Evolutionary conservation across 2,797 vertebrate genomes (phyloP), one percentile per base, ranked within the genome.

Genomic region (Margarornis squamiger): DNA sequence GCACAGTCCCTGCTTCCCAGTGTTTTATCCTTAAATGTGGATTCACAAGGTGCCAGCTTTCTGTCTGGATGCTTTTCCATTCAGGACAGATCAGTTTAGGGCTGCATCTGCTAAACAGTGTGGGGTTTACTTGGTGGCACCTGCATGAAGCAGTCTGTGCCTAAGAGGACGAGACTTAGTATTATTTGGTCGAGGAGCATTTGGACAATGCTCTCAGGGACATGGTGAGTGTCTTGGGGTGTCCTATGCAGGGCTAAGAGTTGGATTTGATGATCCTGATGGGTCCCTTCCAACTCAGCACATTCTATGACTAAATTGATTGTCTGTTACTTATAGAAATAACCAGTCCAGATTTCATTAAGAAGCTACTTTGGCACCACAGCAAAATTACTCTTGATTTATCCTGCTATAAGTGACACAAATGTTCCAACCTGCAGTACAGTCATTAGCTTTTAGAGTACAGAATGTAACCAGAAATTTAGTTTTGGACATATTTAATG

Each of bases 1-100:
- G 24, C 9, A 32, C 0, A 4, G 12, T 16, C 24, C 1, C 0
- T 24, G 11, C 15, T 49, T 49, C n/a, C 29, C 12, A 13, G 24
- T 51, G 52, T 21, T 32, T 54, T 48, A 13, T 29, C 10, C 10
- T 20, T n/a, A 51, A 72, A 61, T 0, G 2, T 39, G 30, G 38
- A 21, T 46, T 81, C 41, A 29, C 12, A 10, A 13, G 8, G 20
- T 10, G 5, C 55, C 36, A 19, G 5, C 43, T 29, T 36, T 32
- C 52, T 76, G 32, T 26, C 55, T 38, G 57, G 27, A 30, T 30
- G 6, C n/a, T 23, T 77, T 46, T 74, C 18, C 51, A n/a, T 36
- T 7, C 38, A 38, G 57, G 24, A 34, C 6, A 23, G 32, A 43
- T 30, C 12, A 15, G 12, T 43, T 63, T 54, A 54, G 49, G 48